Percentiles rank a stretch among this genome's conserved stretches.
Evolutionary conservation across 2,888 invertebrate species (phyloP).

Genomic region (Tinea pellionella): DNA sequence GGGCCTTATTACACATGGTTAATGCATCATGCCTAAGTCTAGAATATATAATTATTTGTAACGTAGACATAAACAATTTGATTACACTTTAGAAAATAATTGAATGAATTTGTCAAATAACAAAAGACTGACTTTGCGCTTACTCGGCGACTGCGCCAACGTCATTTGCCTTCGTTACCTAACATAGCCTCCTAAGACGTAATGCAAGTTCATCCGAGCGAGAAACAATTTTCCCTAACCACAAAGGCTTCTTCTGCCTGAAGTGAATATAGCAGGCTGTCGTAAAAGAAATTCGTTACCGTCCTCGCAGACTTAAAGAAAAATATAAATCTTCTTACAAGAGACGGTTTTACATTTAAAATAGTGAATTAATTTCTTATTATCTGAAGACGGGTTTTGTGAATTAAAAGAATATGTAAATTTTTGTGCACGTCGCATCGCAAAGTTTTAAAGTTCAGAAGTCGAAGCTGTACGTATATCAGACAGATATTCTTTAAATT

Average conservation of each 20-base stretch:
- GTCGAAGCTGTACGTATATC: neutral
- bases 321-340: slow-evolving; percentile 12
- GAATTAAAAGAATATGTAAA: neutral
- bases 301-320: slow-evolving; percentile 10
- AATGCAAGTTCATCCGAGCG: slow-evolving; percentile 18
- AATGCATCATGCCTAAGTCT: slow-evolving; percentile 35
- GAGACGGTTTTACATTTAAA: slow-evolving; percentile 9
- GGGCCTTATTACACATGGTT: slow-evolving; percentile 57
- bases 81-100: neutral
- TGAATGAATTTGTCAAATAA: slow-evolving; percentile 8
- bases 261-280: slow-evolving; percentile 15
- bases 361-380: slow-evolving; percentile 12
- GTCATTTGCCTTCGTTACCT: slow-evolving; percentile 15
- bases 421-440: neutral
- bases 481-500: neutral
- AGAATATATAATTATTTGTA: too few species aligned
- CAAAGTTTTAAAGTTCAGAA: neutral
- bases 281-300: slow-evolving; percentile 15
- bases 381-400: slow-evolving; percentile 10
- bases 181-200: slow-evolving; percentile 13
- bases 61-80: too few species aligned
- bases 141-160: slow-evolving; percentile 5
- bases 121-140: slow-evolving; percentile 3
- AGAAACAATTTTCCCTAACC: slow-evolving; percentile 18
- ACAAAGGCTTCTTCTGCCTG: slow-evolving; percentile 15